Evolutionary conservation across 2,113 vertebrate species (phyloP), one percentile per base, ranked within the genome.

Genomic region (Ceuthmochares aereus): DNA sequence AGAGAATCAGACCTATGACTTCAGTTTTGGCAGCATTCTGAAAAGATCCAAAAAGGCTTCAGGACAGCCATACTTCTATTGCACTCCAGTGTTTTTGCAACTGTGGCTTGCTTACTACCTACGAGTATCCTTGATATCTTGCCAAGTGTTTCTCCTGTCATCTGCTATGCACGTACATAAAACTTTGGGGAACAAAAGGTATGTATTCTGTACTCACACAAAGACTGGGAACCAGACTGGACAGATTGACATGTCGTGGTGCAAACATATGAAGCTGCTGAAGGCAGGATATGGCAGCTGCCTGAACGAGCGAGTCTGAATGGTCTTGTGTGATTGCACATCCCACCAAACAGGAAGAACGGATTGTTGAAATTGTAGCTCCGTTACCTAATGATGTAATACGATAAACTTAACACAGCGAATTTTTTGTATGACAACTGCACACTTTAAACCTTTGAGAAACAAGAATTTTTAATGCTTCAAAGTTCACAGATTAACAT

Each of bases 241-340:
- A 99, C 6, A 99, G 97, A 97, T 99, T 99, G 97, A 99, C 99
- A 3, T 99, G 99, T 4, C 99, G 98, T 17, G 99, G 99, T 58
- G 99, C 99, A 82, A 99, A 99, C 99, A 99, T 99, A 93, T 99
- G 99, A 87, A 99, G 99, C 94, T 99, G 99, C 97, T 99, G 99
- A 93, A 99, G 98, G 95, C 99, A 99, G 49, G 99, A 99, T 96
- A 99, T 99, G 85, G 99, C 99, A 40, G 99, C 99, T 52, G 99
- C 99, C 96, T 99, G 99, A 63, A 99, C 99, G 4, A 99, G 98
- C 0, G 99, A 99, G 89, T 99, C 99, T 1, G 99, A 99, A 95
- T 99, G 99, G 97, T 99, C 99, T 97, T 99, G 99, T 93, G 99
- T 99, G 96, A 99, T 99, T n/a, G 99, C 99, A 95, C 99, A 99